Evolutionary conservation across 2,113 vertebrate genomes (phyloP), one percentile per base, ranked within the genome.

Genomic region (Actinemys pallida): DNA sequence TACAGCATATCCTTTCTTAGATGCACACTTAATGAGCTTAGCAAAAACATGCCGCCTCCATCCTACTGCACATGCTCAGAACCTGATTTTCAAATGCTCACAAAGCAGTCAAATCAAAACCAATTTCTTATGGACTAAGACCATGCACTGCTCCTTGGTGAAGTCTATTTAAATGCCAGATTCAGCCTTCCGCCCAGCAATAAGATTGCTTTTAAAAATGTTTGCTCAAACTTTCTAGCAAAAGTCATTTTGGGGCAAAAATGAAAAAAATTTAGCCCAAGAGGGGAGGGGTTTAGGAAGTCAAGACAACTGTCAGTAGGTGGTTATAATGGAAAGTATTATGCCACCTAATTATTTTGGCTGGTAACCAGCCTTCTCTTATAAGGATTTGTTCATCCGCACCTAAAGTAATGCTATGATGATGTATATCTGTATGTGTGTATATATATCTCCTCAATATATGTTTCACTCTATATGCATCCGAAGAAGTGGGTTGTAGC

Each of bases 1-100:
- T 42, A 47, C 82, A 95, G 83, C 72, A 87, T 83, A 91, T 72
- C 65, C 86, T 76, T 75, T 87, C 90, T 92, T 59, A 59, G 87
- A 57, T 76, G 81, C 79, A 83, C 92, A 83, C 1, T 75, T 1
- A 84, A 90, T 9, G 50, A 94, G 79, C 83, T 92, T 93, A 95
- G 93, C 86, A 94, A 91, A 96, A 87, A 17, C 62, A n/a, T 65
- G 62, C 14, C 62, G 35, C 14, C 31, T 65, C 52, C 81, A 56
- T 49, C 47, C 87, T 14, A 49, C 39, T 91, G 35, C 85, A 94
- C 72, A 75, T 81, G 54, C 78, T 62, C 0, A 0, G 9, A 90
- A 96, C 79, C 31, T 65, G 84, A 78, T 88, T 81, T 91, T 79
- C 81, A 79, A 6, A 1, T 10, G 49, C 56, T 83, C 87, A 84